A percentile compares a stretch with the other conserved stretches of the same genome.
Conservation (phyloP, 2,797 vertebrate genomes). For the Sternarchorhynchus goeldii region DNA sequence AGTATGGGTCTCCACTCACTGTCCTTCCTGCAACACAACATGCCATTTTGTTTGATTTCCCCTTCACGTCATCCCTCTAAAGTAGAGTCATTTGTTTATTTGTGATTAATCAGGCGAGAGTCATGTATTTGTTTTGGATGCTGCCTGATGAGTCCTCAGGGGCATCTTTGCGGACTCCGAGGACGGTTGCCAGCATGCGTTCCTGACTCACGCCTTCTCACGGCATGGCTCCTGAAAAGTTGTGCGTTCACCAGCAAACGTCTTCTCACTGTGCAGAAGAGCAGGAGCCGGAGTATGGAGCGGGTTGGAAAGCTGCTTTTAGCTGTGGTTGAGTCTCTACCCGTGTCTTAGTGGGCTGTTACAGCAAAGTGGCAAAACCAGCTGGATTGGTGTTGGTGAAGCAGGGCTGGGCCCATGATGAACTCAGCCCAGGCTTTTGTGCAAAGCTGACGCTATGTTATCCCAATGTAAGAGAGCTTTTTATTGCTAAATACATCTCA, state of each 20-base stretch:
- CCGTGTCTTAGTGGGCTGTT: slow-evolving; percentile 59
- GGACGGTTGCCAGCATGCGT: background rate
- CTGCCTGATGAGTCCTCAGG: slow-evolving; percentile 12
- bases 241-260: slow-evolving; percentile 27
- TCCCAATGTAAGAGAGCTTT: background rate
- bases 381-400: slow-evolving; percentile 59
- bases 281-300: slow-evolving; percentile 43
- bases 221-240: slow-evolving; percentile 1
- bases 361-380: slow-evolving; percentile 53
- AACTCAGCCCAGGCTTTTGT: slow-evolving; percentile 46
- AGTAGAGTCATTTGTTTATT: slow-evolving; percentile 11
- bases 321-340: slow-evolving; percentile 51
- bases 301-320: slow-evolving; percentile 54
- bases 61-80: background rate
- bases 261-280: slow-evolving; percentile 11
- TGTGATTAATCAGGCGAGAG: slow-evolving; percentile 32
- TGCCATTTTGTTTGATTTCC: background rate
- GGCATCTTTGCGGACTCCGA: background rate
- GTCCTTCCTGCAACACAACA: background rate
- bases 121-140: slow-evolving; percentile 22
- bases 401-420: slow-evolving; percentile 42
- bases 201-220: background rate
- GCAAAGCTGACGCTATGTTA: slow-evolving; percentile 8
- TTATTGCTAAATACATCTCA: background rate
- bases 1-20: background rate